Percentiles rank a stretch among this genome's conserved stretches.
phyloP scores from a whole-genome alignment of 2,888 invertebrate genomes.

The Orchestes rusci region DNA sequence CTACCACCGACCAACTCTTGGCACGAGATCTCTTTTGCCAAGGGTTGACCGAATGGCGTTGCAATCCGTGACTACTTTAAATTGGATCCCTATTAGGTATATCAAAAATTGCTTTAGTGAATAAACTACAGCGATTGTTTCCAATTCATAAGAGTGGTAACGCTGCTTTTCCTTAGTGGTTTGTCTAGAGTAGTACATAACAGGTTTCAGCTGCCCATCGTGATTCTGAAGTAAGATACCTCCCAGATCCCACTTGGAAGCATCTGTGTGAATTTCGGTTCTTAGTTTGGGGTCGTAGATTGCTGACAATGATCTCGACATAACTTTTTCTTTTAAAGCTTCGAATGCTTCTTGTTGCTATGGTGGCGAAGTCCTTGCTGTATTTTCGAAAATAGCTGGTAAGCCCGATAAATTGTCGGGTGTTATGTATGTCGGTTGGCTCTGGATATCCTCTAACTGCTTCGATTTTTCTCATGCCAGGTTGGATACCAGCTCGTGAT shows the following conservation, averaged over 20 bases:
- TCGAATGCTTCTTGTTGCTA: neutral
- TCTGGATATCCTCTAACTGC: neutral
- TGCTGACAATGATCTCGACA: neutral
- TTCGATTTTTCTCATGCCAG: neutral
- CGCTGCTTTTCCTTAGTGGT: too few relatives aligned
- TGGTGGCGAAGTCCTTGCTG: neutral
- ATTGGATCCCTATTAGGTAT: slow-evolving; percentile 2
- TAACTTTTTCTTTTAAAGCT: neutral
- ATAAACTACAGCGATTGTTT: too few relatives aligned
- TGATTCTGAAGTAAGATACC: neutral
- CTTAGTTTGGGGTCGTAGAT: slow-evolving; percentile 1
- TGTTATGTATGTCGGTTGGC: neutral
- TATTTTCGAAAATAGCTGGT: neutral
- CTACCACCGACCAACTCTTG: neutral
- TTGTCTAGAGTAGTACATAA: slow-evolving; percentile 3
- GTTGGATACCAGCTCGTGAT: too few relatives aligned
- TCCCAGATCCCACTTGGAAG: neutral
- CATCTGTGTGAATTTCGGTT: too few relatives aligned
- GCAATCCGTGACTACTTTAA: too few relatives aligned
- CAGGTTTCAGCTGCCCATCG: neutral
- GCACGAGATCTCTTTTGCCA: slow-evolving; percentile 2
- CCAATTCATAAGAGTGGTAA: too few relatives aligned
- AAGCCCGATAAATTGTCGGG: too few relatives aligned
- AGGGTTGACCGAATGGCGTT: neutral
- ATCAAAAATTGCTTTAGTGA: neutral